Conservation (phyloP, 2,888 invertebrate genomes). For the Zele albiditarsus region DNA sequence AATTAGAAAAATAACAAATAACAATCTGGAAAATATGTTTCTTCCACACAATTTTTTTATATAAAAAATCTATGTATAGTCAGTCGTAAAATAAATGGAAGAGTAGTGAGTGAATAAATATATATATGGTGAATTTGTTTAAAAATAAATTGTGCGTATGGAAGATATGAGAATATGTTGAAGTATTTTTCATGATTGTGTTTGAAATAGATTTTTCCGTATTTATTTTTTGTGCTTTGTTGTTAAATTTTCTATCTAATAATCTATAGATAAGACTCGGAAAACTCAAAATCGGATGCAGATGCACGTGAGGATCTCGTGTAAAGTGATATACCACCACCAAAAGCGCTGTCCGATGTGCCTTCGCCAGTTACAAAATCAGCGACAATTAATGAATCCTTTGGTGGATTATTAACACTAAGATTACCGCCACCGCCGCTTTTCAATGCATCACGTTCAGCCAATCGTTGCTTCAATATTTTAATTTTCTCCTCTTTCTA, state of each 20-base stretch:
- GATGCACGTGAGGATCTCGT: conserved; percentile 88
- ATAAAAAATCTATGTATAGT: too few relatives aligned
- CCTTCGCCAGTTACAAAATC: conserved; percentile 85
- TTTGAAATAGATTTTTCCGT: not conserved
- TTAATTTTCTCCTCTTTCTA: conserved; percentile 94
- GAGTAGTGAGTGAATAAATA: not conserved
- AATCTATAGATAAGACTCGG: conserved; percentile 86
- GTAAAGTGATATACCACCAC: conserved; percentile 80
- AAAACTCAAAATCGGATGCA: conserved; percentile 90
- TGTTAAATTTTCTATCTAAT: not conserved
- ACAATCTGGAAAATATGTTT: too few relatives aligned
- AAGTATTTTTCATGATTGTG: not conserved
- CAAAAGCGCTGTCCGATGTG: conserved; percentile 86
- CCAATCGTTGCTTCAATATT: conserved; percentile 84
- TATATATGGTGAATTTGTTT: not conserved
- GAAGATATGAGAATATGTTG: not conserved
- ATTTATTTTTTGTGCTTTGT: not conserved
- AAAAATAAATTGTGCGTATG: not conserved
- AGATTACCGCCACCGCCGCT: conserved; percentile 73
- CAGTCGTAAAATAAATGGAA: too few relatives aligned
- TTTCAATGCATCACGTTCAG: conserved; percentile 81
- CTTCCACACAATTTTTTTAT: too few relatives aligned
- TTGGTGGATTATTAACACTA: conserved; percentile 72
- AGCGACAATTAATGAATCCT: conserved; percentile 82
- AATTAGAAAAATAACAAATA: too few relatives aligned